Percentiles rank a stretch among this genome's conserved stretches.
Evolutionary conservation across 1,140 invertebrate genomes (phyloP).

Genomic region (Bradynema listronoti): DNA sequence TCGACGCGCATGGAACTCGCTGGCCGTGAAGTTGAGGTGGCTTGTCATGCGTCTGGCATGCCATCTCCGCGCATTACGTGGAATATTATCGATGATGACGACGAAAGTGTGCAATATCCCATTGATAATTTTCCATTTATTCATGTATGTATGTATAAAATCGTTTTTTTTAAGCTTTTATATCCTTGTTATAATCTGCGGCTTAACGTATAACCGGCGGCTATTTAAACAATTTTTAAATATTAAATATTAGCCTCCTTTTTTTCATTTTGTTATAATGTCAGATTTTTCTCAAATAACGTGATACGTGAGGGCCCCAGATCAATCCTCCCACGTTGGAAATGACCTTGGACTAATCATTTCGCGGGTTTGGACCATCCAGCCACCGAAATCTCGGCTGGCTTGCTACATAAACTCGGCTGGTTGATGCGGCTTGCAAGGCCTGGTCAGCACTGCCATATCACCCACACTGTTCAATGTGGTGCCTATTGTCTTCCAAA

Average conservation of each 20-base stretch:
- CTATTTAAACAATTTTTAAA: not conserved
- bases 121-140: conserved; percentile 23
- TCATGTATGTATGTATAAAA: conserved; percentile 5
- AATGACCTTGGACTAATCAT: too few relatives aligned
- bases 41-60: conserved; percentile 13
- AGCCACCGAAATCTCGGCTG: too few relatives aligned
- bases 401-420: too few relatives aligned
- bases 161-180: conserved; percentile 2
- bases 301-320: too few relatives aligned
- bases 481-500: too few relatives aligned
- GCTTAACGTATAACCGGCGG: not conserved
- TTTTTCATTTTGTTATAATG: not conserved
- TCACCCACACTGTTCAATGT: too few relatives aligned
- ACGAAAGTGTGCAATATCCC: conserved; percentile 2
- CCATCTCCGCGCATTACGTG: conserved; percentile 17
- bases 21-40: conserved; percentile 12
- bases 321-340: too few relatives aligned
- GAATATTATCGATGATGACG: conserved; percentile 19
- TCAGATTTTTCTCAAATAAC: too few relatives aligned
- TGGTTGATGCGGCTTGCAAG: too few relatives aligned
- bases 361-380: too few relatives aligned
- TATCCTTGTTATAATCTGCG: not conserved
- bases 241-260: not conserved
- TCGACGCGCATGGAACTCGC: conserved; percentile 24
- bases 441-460: too few relatives aligned